Evolutionary conservation across 2,888 invertebrate species (phyloP), one percentile per base, ranked within the genome.

Genomic region (Neria commutata): DNA sequence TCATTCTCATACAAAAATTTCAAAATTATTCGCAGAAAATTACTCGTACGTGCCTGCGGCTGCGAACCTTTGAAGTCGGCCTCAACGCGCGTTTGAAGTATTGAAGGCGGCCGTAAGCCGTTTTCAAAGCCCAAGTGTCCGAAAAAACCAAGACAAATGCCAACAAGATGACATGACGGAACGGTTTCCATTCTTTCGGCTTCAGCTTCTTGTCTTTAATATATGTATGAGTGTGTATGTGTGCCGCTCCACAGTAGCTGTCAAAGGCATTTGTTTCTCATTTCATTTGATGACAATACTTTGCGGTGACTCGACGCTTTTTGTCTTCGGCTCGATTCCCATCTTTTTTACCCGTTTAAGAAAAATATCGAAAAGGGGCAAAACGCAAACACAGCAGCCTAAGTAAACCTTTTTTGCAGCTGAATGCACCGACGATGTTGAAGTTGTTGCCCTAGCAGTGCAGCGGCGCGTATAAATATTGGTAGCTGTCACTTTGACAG

Each of bases 221-320:
- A n/a, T n/a, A n/a, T n/a, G n/a, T n/a, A n/a, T n/a, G n/a, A n/a
- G n/a, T n/a, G n/a, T n/a, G n/a, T n/a, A n/a, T n/a, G n/a, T n/a
- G n/a, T n/a, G n/a, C n/a, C n/a, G n/a, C n/a, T n/a, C 51, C 47
- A 68, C 69, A 73, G 76, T 68, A 71, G 74, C 76, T 76, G 76
- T 74, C 77, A 75, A 68, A 73, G 65, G 72, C 75, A 73, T 75
- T 76, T 76, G 72, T 76, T 71, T 76, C 68, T 73, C 69, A 75
- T 74, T 73, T 73, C 62, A 70, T 70, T 29, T 67, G 69, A 70
- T 73, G 73, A 72, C 72, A 72, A 69, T 69, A 67, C 62, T 62
- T 63, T 59, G 59, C 65, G 67, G 68, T 74, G 72, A 73, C 72
- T 70, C 24, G n/a, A n/a, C n/a, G n/a, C 42, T 10, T 29, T 21